Evolutionary conservation across 2,888 invertebrate genomes (phyloP).

Genomic region (Dysmachus trigonus): DNA sequence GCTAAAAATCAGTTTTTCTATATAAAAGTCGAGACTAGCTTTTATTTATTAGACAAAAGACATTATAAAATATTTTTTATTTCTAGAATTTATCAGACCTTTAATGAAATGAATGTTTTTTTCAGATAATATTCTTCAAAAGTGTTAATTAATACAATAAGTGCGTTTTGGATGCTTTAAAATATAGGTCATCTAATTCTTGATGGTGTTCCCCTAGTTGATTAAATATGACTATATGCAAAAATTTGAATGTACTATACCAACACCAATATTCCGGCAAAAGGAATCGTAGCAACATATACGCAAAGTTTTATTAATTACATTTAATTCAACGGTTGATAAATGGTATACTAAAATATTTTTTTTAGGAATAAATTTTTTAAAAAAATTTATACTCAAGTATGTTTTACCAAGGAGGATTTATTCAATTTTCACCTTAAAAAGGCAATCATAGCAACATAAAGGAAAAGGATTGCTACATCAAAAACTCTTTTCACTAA

Average conservation of each 20-base stretch:
- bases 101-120: too few relatives aligned
- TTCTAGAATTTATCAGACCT: too few relatives aligned
- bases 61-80: too few relatives aligned
- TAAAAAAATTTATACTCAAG: neutral
- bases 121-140: too few relatives aligned
- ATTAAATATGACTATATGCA: too few relatives aligned
- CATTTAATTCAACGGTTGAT: neutral
- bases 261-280: neutral
- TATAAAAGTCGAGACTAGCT: too few relatives aligned
- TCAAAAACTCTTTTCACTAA: neutral
- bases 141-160: too few relatives aligned
- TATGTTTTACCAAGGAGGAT: too few relatives aligned
- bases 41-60: too few relatives aligned
- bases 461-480: neutral
- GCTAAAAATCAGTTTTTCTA: too few relatives aligned
- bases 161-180: too few relatives aligned
- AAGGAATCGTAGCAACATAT: neutral
- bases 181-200: too few relatives aligned
- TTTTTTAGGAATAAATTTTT: neutral
- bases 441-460: neutral
- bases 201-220: neutral
- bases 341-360: neutral
- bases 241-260: neutral
- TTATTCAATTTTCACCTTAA: neutral
- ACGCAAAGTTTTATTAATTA: neutral